phyloP scores from a whole-genome alignment of 2,113 vertebrate genomes.

The Orthonyx spaldingii region DNA sequence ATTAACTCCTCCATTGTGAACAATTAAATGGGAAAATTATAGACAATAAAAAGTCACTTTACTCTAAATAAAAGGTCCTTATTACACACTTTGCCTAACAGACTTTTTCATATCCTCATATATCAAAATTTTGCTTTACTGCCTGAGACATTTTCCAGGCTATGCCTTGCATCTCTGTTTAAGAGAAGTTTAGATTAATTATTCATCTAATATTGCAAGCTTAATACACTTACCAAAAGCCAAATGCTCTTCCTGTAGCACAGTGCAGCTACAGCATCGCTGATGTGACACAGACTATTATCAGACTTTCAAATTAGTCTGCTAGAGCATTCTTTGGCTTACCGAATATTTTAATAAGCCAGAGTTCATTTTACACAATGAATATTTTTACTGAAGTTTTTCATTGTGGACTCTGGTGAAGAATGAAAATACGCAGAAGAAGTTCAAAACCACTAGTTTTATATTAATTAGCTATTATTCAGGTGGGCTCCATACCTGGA shows the following conservation, averaged over 20 bases:
- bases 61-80: constrained; percentile 33
- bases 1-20: constrained; percentile 15
- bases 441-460: not conserved
- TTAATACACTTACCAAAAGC: not conserved
- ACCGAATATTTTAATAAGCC: not conserved
- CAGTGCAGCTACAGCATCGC: not conserved
- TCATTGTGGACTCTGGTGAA: not conserved
- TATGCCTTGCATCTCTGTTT: not conserved
- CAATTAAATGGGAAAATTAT: constrained; percentile 3
- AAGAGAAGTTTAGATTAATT: not conserved
- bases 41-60: constrained; percentile 15
- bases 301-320: not conserved
- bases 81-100: not conserved
- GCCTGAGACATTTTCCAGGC: not conserved
- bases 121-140: constrained; percentile 5
- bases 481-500: not conserved
- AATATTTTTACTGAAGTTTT: not conserved
- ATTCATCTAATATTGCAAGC: not conserved
- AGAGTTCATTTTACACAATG: not conserved
- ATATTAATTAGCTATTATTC: not conserved
- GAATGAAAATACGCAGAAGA: not conserved
- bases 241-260: not conserved
- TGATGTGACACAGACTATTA: not conserved
- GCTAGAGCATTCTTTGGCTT: not conserved
- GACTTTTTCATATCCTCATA: not conserved